A percentile compares a stretch with the other conserved stretches of the same genome.
phyloP scores from a whole-genome alignment of 2,113 vertebrate genomes.

The Poeciliopsis turrubarensis region DNA sequence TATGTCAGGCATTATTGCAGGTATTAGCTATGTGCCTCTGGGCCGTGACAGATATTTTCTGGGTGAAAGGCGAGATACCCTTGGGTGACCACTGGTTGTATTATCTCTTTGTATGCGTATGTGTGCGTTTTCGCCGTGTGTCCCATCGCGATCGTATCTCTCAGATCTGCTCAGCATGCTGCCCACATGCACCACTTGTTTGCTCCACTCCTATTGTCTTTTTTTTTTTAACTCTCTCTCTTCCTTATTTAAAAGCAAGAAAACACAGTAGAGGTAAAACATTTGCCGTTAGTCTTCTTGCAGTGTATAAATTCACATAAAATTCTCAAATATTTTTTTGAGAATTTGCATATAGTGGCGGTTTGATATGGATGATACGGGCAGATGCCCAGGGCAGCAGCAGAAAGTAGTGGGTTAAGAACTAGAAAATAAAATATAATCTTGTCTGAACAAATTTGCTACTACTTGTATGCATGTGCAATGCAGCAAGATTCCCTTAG shows the following conservation, averaged over 20 bases:
- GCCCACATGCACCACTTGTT: slow-evolving; percentile 49
- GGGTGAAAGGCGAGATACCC: slow-evolving; percentile 19
- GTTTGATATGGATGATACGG: too few species aligned
- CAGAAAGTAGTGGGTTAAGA: too few species aligned
- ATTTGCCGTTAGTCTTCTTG: slow-evolving; percentile 27
- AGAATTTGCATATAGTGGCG: too few species aligned
- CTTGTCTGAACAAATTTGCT: too few species aligned
- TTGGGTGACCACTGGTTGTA: slow-evolving; percentile 53
- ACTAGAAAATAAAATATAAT: too few species aligned
- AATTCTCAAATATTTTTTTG: too few species aligned
- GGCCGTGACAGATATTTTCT: slow-evolving; percentile 28
- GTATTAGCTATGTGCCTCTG: slow-evolving; percentile 20
- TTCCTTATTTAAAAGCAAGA: slow-evolving; percentile 15
- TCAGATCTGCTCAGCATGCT: slow-evolving; percentile 49
- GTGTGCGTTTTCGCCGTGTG: slow-evolving; percentile 31
- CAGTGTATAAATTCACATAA: slow-evolving; percentile 22
- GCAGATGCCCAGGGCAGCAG: too few species aligned
- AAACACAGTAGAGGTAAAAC: slow-evolving; percentile 39
- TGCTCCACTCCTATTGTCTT: slow-evolving; percentile 8
- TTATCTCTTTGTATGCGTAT: slow-evolving; percentile 36
- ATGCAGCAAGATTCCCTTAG: too few species aligned
- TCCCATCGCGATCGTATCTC: slow-evolving; percentile 57
- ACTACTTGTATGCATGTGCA: too few species aligned
- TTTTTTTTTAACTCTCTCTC: not conserved
- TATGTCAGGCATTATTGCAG: slow-evolving; percentile 1